Evolutionary conservation across 2,113 vertebrate genomes (phyloP).

Genomic region (Festucalex cinctus): DNA sequence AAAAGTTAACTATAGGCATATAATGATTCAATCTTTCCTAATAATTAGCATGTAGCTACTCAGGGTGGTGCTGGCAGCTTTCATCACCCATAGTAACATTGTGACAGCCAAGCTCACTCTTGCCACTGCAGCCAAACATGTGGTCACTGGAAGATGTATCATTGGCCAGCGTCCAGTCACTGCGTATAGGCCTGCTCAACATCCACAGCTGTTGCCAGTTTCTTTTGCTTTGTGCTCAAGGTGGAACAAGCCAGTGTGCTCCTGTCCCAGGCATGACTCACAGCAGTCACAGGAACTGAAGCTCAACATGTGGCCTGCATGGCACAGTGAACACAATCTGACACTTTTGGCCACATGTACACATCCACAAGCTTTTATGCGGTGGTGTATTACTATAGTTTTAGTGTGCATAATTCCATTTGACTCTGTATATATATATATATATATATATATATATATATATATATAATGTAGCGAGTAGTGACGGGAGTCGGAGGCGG

Average conservation of each 20-base stretch:
- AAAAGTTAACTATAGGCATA: too few relatives aligned
- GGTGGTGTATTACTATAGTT: background rate
- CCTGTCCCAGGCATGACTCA: constrained; percentile 10
- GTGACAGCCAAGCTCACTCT: background rate
- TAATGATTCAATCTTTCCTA: too few relatives aligned
- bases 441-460: too few relatives aligned
- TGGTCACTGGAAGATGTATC: constrained; percentile 5
- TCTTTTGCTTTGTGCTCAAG: background rate
- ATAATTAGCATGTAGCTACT: too few relatives aligned
- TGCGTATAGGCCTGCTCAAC: background rate
- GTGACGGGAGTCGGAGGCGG: too few relatives aligned
- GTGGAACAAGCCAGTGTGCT: constrained; percentile 2
- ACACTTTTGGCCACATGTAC: background rate
- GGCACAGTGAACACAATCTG: background rate
- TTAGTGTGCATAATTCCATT: background rate
- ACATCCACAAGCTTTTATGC: background rate
- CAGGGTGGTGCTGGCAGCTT: background rate
- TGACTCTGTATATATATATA: background rate
- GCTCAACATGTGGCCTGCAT: background rate
- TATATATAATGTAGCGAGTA: too few relatives aligned
- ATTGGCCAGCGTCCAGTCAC: constrained; percentile 2
- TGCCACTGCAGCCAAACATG: constrained; percentile 8
- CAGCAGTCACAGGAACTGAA: constrained; percentile 1
- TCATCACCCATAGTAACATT: background rate
- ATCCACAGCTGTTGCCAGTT: constrained; percentile 1